Percentiles rank a stretch among this genome's conserved stretches.
Conservation (phyloP, 2,888 invertebrate genomes). For the Pammene fasciana region DNA sequence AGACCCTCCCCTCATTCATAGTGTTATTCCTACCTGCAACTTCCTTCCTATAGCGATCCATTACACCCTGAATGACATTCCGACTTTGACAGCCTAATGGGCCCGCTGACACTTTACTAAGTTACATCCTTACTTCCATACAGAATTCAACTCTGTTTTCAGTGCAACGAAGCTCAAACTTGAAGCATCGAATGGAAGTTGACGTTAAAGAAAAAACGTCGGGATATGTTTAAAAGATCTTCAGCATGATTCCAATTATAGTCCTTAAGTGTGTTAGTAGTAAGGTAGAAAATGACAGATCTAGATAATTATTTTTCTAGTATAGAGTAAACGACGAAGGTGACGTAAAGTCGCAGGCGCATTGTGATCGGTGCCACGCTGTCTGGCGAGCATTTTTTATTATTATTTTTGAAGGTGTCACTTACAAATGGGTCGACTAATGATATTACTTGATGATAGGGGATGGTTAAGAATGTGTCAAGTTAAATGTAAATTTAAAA, state of each 20-base stretch:
- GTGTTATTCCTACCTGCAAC: slow-evolving; percentile 74
- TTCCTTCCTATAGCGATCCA: slow-evolving; percentile 81
- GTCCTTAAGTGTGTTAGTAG: background rate
- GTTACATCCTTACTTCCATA: slow-evolving; percentile 48
- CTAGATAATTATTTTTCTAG: slow-evolving; percentile 54
- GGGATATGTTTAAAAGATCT: slow-evolving; percentile 27
- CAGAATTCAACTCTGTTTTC: slow-evolving; percentile 43
- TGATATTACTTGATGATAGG: slow-evolving; percentile 61
- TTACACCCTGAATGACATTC: slow-evolving; percentile 78
- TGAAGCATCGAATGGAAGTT: background rate
- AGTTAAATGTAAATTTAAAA: slow-evolving; percentile 36
- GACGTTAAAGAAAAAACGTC: slow-evolving; percentile 27
- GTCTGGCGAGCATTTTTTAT: slow-evolving; percentile 65
- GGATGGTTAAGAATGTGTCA: slow-evolving; percentile 47
- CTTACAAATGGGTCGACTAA: slow-evolving; percentile 55
- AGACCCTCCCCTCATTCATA: slow-evolving; percentile 53
- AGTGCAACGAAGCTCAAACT: slow-evolving; percentile 42
- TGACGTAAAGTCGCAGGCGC: slow-evolving; percentile 58
- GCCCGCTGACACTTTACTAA: slow-evolving; percentile 63
- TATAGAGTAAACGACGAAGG: slow-evolving; percentile 56
- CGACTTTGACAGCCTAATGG: slow-evolving; percentile 74
- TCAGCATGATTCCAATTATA: slow-evolving; percentile 9
- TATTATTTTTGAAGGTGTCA: slow-evolving; percentile 46
- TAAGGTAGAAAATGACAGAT: slow-evolving; percentile 9
- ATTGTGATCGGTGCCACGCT: slow-evolving; percentile 75